These are phyloP conservation scores for Hypsibius dujardini DNA, from an alignment of 1,140 invertebrate species.

Conservation along the genomic window DNA sequence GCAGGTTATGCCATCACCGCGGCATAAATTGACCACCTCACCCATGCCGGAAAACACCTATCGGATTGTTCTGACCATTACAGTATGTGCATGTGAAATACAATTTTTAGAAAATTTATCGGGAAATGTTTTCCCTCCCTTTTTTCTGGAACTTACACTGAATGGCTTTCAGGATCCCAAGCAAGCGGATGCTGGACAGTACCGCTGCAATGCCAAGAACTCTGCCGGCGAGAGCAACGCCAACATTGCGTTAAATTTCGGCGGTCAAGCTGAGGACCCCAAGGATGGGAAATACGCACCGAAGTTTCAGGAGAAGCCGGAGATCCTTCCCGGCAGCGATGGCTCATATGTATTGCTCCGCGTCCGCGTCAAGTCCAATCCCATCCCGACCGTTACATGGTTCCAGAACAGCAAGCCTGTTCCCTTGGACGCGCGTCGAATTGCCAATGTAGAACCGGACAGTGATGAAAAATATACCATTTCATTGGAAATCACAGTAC, in stretches of 20 bases:
- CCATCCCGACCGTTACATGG: slow-evolving; percentile 72
- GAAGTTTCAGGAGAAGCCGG: slow-evolving; percentile 84
- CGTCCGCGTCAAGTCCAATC: slow-evolving; percentile 59
- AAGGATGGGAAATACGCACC: slow-evolving; percentile 65
- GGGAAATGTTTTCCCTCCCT: slow-evolving; percentile 11
- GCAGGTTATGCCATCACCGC: background rate
- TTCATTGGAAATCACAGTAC: slow-evolving; percentile 65
- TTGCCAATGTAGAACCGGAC: slow-evolving; percentile 18
- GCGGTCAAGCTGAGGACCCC: slow-evolving; percentile 48
- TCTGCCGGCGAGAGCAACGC: slow-evolving; percentile 95
- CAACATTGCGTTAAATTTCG: slow-evolving; percentile 92
- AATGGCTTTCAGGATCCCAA: slow-evolving; percentile 53
- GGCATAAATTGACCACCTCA: background rate
- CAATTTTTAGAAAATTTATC: slow-evolving; percentile 5
- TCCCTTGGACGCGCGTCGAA: background rate
- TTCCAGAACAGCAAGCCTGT: slow-evolving; percentile 32
- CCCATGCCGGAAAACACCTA: slow-evolving; percentile 22
- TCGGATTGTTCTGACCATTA: slow-evolving; percentile 30
- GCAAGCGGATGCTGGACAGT: slow-evolving; percentile 85
- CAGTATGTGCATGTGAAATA: slow-evolving; percentile 22
- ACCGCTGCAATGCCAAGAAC: slow-evolving; percentile 96
- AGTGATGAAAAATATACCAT: slow-evolving; percentile 74
- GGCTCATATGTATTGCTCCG: slow-evolving; percentile 18
- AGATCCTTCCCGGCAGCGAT: slow-evolving; percentile 58
- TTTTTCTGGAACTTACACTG: background rate